Percentiles rank a stretch among this genome's conserved stretches.
Conservation (phyloP, 1,140 invertebrate genomes). For the Megalonaias nervosa region DNA sequence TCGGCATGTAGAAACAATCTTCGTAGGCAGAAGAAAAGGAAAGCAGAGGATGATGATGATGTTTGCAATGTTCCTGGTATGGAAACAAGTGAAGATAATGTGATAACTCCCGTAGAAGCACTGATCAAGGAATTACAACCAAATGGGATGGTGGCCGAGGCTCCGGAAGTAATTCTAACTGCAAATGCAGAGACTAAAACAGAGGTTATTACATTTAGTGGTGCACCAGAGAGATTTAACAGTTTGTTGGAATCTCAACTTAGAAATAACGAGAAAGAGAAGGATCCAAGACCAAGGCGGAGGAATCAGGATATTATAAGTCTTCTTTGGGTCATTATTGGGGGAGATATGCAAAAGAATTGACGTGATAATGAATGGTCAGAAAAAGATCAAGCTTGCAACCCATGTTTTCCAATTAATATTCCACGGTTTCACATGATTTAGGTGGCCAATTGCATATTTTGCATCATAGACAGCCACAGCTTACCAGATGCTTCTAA, state of each 20-base stretch:
- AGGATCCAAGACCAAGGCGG: constrained; percentile 17
- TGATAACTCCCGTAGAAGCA: background rate
- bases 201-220: constrained; percentile 1
- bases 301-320: constrained; percentile 25
- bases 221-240: constrained; percentile 11
- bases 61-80: background rate
- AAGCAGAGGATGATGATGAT: background rate
- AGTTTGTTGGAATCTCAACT: constrained; percentile 30
- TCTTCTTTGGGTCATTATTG: constrained; percentile 13
- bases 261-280: constrained; percentile 7
- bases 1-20: no score
- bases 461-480: no score
- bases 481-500: no score
- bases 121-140: background rate
- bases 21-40: no score
- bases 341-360: no score
- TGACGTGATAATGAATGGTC: no score
- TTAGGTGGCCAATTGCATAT: no score
- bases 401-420: no score
- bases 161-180: no score
- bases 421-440: no score
- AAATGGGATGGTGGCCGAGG: background rate
- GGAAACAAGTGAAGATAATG: background rate
- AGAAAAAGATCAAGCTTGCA: no score
- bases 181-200: background rate